These are phyloP conservation scores for Halichoerus grypus DNA, from an alignment of 2,113 vertebrate species.

Conservation along the genomic window DNA sequence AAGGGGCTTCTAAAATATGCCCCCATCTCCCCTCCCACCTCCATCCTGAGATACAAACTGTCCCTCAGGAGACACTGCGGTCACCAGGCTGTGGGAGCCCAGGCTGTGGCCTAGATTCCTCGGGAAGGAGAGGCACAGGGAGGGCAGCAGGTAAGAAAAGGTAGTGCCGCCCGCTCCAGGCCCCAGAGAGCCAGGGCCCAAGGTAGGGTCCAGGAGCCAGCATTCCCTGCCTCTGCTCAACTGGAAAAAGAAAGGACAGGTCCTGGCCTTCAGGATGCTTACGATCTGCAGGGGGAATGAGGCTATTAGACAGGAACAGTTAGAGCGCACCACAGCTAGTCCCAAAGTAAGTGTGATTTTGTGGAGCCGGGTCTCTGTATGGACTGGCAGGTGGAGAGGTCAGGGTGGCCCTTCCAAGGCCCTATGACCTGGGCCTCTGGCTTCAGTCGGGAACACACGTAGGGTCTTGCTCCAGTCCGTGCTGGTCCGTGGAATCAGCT, in stretches of 20 bases:
- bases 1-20: neutral
- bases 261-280: neutral
- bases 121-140: accelerated
- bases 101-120: neutral
- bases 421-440: neutral
- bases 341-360: neutral
- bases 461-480: neutral
- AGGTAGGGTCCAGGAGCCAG: neutral
- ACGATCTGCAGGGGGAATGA: neutral
- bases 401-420: neutral
- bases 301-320: accelerated
- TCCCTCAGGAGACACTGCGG: neutral
- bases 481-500: neutral
- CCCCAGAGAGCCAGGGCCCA: no score
- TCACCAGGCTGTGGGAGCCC: neutral
- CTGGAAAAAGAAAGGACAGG: neutral
- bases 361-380: neutral
- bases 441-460: neutral
- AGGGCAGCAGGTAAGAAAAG: neutral
- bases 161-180: neutral
- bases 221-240: neutral
- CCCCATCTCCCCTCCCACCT: neutral
- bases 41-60: neutral
- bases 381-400: neutral
- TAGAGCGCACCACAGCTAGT: neutral